Evolutionary conservation across 2,113 vertebrate genomes (phyloP).

Genomic region (Oostethus manadensis): DNA sequence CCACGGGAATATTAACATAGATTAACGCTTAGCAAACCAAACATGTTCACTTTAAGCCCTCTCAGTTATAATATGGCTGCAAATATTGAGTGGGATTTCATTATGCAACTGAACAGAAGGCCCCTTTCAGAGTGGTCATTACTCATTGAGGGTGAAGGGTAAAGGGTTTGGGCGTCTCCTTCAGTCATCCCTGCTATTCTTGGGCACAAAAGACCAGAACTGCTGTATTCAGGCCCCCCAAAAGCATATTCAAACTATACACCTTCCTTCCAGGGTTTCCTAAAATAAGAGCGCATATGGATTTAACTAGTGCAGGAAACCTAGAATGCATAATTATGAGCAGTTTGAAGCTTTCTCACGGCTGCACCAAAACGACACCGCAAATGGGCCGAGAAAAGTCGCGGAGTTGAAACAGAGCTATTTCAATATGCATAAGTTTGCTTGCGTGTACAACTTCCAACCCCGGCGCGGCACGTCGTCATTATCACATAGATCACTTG

Average conservation of each 20-base stretch:
- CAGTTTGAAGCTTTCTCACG: slow-evolving; percentile 2
- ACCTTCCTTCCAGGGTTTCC: not conserved
- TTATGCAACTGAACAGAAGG: slow-evolving; percentile 49
- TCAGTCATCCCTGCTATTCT: not conserved
- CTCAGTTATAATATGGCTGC: slow-evolving; percentile 36
- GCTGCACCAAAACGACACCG: not conserved
- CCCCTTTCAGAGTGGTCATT: slow-evolving; percentile 39
- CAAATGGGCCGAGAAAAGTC: slow-evolving; percentile 1
- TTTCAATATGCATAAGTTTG: not conserved
- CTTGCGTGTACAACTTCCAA: not conserved
- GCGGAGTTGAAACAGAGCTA: not conserved
- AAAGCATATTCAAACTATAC: too few species aligned
- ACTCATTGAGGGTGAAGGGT: slow-evolving; percentile 6
- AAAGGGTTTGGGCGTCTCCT: slow-evolving; percentile 9
- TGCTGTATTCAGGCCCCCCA: too few species aligned
- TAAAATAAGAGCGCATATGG: not conserved
- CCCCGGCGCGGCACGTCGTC: not conserved
- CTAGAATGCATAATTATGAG: not conserved
- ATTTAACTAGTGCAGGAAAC: slow-evolving; percentile 1
- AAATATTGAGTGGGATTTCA: slow-evolving; percentile 55
- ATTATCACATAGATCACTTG: not conserved
- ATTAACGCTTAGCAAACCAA: slow-evolving; percentile 51
- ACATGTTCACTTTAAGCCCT: slow-evolving; percentile 49
- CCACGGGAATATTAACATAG: slow-evolving; percentile 59
- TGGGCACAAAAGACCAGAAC: not conserved